Base-by-base conservation (phyloP, 30 jellyfish, hydroid and myxozoan species). In the Hydractinia echinata region DNA sequence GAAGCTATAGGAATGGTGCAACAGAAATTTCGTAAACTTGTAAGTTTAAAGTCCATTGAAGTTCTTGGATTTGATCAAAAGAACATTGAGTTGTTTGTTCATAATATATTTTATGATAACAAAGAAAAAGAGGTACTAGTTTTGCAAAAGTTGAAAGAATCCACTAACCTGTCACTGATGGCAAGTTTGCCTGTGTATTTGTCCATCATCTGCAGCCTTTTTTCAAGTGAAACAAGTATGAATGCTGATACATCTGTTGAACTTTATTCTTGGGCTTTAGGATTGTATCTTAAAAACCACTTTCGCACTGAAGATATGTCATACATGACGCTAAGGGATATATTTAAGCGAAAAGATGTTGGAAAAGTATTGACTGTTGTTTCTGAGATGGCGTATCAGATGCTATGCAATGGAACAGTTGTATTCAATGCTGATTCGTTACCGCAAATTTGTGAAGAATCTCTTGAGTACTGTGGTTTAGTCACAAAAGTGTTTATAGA, bases 101-200 rank as follows among this genome's bases (percentile, higher is more conserved):
- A 64, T 7, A 64, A 64, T 44, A n/a, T n/a, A 44, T 64, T 64
- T 51, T 7, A 64, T 64, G 74, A 51, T 51, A 64, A 64, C 39
- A 44, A 64, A 6, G 39, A 51, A 44, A 64, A n/a, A 51, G 19
- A 64, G 19, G 74, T n/a, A 64, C 51, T 51, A 6, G 74, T 64
- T 64, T n/a, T n/a, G 18, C 10, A 64, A 8, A 64, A 64, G 74
- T 7, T 64, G 19, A n/a, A n/a, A 44, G 51, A 64, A 13, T 64
- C 74, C 39, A 51, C 74, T 13, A 64, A 64, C 18, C 39, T 64
- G 10, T 51, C 39, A 51, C 51, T 51, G 51, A 64, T 64, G 74
- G 74, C 74, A 13, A 7, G 74, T 7, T 64, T 64, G 39, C 74
- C 74, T 64, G 74, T 64, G 74, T 64, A 64, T 64, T n/a, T 64